phyloP scores from a whole-genome alignment of 2,113 vertebrate genomes.

The Myrmecophaga tridactyla region DNA sequence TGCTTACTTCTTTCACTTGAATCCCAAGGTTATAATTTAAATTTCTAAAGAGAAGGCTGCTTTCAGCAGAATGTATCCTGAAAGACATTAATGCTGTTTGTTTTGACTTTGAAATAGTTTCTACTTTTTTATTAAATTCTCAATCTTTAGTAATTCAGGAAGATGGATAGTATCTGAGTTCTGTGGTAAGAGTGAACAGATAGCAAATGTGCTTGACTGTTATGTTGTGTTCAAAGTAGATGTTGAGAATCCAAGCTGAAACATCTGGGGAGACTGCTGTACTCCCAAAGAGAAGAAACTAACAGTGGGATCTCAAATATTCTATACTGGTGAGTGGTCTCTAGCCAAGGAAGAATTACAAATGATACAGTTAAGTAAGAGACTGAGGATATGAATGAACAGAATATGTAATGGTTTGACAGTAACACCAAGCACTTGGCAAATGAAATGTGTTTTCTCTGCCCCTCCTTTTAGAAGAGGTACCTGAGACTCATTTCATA shows the following conservation, averaged over 20 bases:
- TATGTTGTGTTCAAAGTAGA: not conserved
- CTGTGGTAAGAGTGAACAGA: not conserved
- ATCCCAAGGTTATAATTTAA: not conserved
- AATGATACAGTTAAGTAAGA: not conserved
- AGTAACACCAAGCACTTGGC: not conserved
- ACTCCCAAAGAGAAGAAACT: not conserved
- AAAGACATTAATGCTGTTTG: not conserved
- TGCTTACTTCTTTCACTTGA: not conserved
- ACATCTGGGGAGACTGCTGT: not conserved
- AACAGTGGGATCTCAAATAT: not conserved
- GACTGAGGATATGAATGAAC: not conserved
- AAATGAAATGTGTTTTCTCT: not conserved
- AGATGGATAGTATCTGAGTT: accelerated
- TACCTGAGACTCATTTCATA: not conserved
- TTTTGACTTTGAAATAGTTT: not conserved
- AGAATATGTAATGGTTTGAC: not conserved
- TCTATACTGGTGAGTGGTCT: too few species aligned
- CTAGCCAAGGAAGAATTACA: not conserved
- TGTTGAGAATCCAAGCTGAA: not conserved
- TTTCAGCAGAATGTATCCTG: not conserved
- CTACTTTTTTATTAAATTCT: not conserved
- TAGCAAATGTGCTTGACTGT: not conserved
- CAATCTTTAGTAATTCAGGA: not conserved
- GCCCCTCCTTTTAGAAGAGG: not conserved
- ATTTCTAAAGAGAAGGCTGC: not conserved